These are phyloP conservation scores for Atrina japonica DNA, from an alignment of 2,888 invertebrate genomes.

Conservation along the genomic window DNA sequence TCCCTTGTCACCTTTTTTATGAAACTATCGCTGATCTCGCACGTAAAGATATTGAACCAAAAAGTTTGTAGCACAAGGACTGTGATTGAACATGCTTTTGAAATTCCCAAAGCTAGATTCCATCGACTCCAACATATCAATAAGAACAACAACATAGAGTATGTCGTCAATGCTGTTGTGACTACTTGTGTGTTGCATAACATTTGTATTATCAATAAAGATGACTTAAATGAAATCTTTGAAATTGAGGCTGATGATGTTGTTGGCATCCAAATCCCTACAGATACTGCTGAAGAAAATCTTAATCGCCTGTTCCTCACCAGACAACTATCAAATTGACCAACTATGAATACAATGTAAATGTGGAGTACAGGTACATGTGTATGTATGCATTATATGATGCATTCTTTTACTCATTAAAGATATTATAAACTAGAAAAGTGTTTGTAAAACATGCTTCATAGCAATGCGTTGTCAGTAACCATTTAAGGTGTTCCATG, in stretches of 20 bases:
- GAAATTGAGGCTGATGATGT: constrained; percentile 16
- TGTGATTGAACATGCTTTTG: constrained; percentile 34
- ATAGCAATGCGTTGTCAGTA: no score
- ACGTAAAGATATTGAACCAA: constrained; percentile 31
- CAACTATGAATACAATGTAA: no score
- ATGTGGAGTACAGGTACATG: no score
- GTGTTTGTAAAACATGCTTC: no score
- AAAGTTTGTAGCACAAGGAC: constrained; percentile 20
- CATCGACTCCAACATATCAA: constrained; percentile 31
- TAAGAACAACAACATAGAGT: constrained; percentile 22
- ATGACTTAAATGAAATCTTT: constrained; percentile 39
- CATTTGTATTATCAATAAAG: constrained; percentile 41
- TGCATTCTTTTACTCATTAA: no score
- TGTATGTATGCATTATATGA: no score
- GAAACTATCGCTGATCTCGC: constrained; percentile 25
- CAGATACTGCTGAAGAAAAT: constrained; percentile 5
- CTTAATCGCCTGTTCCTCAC: constrained; percentile 3
- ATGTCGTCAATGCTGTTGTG: constrained; percentile 35
- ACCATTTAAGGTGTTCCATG: no score
- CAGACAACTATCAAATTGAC: constrained; percentile 3
- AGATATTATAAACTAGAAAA: no score
- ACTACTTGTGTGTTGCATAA: constrained; percentile 47
- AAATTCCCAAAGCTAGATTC: constrained; percentile 43
- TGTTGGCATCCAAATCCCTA: neutral
- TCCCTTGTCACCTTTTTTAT: constrained; percentile 11